Evolutionary conservation across 35 echinoderm and acorn worm genomes (phyloP).

Genomic region (Holothuria glaberrima): DNA sequence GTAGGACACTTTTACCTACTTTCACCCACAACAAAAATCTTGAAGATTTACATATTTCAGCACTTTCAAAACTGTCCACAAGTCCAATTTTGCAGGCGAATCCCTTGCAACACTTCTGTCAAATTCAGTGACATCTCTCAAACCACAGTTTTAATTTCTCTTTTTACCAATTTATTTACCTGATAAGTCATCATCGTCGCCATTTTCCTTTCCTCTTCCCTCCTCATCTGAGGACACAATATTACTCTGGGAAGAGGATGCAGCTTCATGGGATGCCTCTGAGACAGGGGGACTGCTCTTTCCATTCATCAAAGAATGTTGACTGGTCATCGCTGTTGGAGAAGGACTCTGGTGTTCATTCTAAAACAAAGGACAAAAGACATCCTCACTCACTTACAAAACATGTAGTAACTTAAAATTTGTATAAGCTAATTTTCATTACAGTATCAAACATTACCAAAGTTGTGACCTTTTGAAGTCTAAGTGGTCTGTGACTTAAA

Average conservation of each 20-base stretch:
- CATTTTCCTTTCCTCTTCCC: slow-evolving; percentile 54
- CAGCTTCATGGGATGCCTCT: slow-evolving; percentile 25
- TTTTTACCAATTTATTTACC: background rate
- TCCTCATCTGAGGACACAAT: slow-evolving; percentile 42
- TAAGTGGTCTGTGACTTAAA: no score
- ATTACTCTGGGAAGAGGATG: slow-evolving; percentile 38
- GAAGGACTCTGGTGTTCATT: slow-evolving; percentile 44
- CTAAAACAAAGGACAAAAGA: background rate
- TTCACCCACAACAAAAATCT: no score
- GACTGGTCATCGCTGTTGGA: background rate
- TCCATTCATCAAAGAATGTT: slow-evolving; percentile 12
- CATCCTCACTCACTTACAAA: no score
- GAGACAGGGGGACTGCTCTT: slow-evolving; percentile 30
- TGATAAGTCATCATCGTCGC: slow-evolving; percentile 15
- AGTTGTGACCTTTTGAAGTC: no score
- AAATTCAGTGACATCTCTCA: background rate
- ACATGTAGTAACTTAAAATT: no score
- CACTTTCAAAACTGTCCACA: no score
- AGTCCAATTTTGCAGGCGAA: background rate
- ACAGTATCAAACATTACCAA: no score
- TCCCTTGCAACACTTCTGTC: background rate
- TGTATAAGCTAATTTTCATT: no score
- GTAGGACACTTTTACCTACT: no score
- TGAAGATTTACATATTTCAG: no score
- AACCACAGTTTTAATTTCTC: no score